Conservation (phyloP, 92 coral and sea anemone species). For the Zoanthus sansibaricus region DNA sequence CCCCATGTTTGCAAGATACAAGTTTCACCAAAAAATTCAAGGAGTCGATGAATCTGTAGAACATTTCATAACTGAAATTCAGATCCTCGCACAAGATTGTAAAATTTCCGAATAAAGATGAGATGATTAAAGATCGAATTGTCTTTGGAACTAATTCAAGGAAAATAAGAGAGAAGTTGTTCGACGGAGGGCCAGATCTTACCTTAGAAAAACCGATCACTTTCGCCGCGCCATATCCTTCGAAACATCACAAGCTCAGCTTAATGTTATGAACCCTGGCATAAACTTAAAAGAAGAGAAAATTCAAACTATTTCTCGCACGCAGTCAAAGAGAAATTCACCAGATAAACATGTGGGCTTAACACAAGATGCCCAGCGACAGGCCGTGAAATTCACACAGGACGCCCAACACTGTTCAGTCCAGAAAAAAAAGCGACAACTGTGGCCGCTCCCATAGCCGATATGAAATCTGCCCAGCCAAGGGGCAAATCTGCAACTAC, state of each 20-base stretch:
- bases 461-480: slow-evolving; percentile 60
- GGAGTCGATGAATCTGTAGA: neutral
- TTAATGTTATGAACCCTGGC: slow-evolving; percentile 55
- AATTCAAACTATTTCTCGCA: neutral
- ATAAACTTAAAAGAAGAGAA: slow-evolving; percentile 38
- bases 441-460: slow-evolving; percentile 61
- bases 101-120: slow-evolving; percentile 56
- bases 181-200: slow-evolving; percentile 67
- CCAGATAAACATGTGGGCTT: no score
- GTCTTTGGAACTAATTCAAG: slow-evolving; percentile 53
- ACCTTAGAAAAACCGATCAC: slow-evolving; percentile 69
- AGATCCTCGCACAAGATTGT: slow-evolving; percentile 62
- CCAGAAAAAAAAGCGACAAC: slow-evolving; percentile 49
- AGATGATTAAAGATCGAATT: slow-evolving; percentile 66
- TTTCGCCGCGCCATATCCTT: slow-evolving; percentile 64
- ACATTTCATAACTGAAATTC: slow-evolving; percentile 61
- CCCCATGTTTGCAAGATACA: slow-evolving; percentile 68
- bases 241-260: slow-evolving; percentile 60
- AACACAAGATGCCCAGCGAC: no score
- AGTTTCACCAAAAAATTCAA: slow-evolving; percentile 60
- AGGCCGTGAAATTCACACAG: no score
- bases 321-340: no score
- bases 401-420: no score
- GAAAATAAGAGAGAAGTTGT: slow-evolving; percentile 66
- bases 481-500: slow-evolving; percentile 57